Base-by-base conservation (phyloP, 2,797 vertebrate species). In the Masticophis lateralis region DNA sequence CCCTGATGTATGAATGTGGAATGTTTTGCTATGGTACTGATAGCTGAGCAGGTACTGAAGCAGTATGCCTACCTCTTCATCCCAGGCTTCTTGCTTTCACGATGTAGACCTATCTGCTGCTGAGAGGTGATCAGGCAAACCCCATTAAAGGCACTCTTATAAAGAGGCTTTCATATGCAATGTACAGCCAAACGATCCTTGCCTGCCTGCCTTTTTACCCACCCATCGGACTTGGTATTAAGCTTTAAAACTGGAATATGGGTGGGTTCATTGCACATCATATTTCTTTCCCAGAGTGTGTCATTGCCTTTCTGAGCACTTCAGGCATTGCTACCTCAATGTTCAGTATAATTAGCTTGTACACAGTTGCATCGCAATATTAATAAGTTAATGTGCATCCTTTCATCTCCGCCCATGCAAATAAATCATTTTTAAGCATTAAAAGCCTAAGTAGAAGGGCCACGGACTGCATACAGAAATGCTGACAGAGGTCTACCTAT, bases 251-350 rank as follows among this genome's bases (percentile, higher is more conserved):
- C 63, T 69, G 86, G 92, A 92, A 93, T 86, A 88, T 92, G 91
- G 93, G 87, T 87, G 87, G 57, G 91, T 92, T 95, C 0, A 0
- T 90, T 92, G 94, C 57, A 94, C 95, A 91, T 94, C 92, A 66
- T 25, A 63, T 95, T 95, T 93, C 94, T 2, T 5, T 94, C 92
- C 94, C 91, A 92, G 96, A 95, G 95, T 95, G 95, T 95, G 87
- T 89, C 74, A 95, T 53, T 97, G 97, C 96, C 95, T 96, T 97
- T 97, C 92, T 95, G 95, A 98, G 97, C 97, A 97, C 97, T 98
- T 98, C 97, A 97, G 97, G 97, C 56, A 37, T 98, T 89, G 97
- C 98, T 98, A 98, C 98, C 98, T 98, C 98, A 97, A 97, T 97
- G 96, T 96, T 97, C 96, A 95, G 95, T 97, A 97, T 96, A 96